These are phyloP conservation scores for Choreutis nemorana DNA, from an alignment of 2,888 invertebrate species.

Conservation along the genomic window DNA sequence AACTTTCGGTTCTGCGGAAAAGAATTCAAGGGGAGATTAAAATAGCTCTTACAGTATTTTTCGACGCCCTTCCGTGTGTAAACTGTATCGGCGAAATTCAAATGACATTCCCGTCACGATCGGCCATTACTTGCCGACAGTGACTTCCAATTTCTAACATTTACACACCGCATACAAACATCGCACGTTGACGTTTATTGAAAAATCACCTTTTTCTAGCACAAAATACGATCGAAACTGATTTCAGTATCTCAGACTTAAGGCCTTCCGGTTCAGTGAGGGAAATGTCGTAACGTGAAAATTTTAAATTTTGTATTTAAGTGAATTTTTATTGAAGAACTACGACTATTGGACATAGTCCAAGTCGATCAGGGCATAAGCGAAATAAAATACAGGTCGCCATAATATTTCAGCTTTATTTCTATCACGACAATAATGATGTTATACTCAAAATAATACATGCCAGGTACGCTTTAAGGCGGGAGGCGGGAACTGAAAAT, in stretches of 20 bases:
- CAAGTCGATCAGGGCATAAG: slow-evolving; percentile 26
- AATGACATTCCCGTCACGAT: slow-evolving; percentile 57
- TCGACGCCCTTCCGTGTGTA: slow-evolving; percentile 10
- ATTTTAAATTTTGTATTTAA: slow-evolving; percentile 62
- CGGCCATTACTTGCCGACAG: slow-evolving; percentile 61
- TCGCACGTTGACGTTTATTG: slow-evolving; percentile 15
- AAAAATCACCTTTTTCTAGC: slow-evolving; percentile 13
- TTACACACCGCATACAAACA: slow-evolving; percentile 15
- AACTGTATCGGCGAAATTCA: slow-evolving; percentile 42
- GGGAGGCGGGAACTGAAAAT: no score
- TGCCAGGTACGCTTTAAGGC: no score
- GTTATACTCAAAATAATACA: no score
- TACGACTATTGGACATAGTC: slow-evolving; percentile 42
- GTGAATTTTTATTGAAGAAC: slow-evolving; percentile 60
- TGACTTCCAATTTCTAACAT: slow-evolving; percentile 60
- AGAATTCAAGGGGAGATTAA: background rate
- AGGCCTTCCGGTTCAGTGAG: slow-evolving; percentile 12
- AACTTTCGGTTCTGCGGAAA: no score
- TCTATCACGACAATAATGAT: no score
- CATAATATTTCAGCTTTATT: no score
- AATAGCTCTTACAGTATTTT: background rate
- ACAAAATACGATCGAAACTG: slow-evolving; percentile 11
- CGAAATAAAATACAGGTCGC: no score
- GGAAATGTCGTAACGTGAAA: slow-evolving; percentile 46
- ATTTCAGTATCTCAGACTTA: slow-evolving; percentile 9